A percentile compares a stretch with the other conserved stretches of the same genome.
These are phyloP conservation scores for Exephanes ischioxanthus DNA, from an alignment of 2,888 invertebrate genomes.

Conservation along the genomic window DNA sequence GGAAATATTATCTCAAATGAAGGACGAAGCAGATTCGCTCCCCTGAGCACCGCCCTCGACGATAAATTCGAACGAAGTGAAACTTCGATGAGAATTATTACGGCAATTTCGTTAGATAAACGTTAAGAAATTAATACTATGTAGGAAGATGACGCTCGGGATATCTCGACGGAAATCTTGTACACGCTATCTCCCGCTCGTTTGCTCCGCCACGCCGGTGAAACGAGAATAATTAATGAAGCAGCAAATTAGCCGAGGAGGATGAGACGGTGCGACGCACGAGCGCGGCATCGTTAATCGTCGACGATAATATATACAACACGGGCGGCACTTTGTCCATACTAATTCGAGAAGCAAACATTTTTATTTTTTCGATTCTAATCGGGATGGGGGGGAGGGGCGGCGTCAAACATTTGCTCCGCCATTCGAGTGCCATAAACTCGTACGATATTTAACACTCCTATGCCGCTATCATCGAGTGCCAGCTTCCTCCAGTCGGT, in stretches of 20 bases:
- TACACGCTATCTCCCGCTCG: constrained; percentile 60
- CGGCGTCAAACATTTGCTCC: constrained; percentile 63
- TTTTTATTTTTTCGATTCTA: constrained; percentile 55
- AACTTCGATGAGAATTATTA: constrained; percentile 12
- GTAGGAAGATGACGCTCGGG: constrained; percentile 27
- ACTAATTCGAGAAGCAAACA: constrained; percentile 67
- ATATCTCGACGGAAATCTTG: constrained; percentile 64
- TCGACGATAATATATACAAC: constrained; percentile 63
- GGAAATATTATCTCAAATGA: not conserved
- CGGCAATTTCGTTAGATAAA: constrained; percentile 1
- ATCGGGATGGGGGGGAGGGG: constrained; percentile 9
- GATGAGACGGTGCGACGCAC: constrained; percentile 56
- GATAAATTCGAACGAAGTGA: not conserved
- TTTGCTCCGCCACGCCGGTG: constrained; percentile 63
- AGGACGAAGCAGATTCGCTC: not conserved
- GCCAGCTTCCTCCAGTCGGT: not conserved
- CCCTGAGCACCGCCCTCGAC: not conserved
- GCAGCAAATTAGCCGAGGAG: constrained; percentile 65
- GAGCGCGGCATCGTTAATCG: constrained; percentile 69
- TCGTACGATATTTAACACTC: not conserved
- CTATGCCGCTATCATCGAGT: constrained; percentile 21
- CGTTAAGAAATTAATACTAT: constrained; percentile 22
- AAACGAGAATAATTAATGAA: constrained; percentile 68
- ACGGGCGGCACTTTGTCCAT: constrained; percentile 66
- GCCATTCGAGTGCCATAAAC: constrained; percentile 5